Percentiles rank a stretch among this genome's conserved stretches.
These are phyloP conservation scores for Eurois occulta DNA, from an alignment of 2,888 invertebrate genomes.

Conservation along the genomic window DNA sequence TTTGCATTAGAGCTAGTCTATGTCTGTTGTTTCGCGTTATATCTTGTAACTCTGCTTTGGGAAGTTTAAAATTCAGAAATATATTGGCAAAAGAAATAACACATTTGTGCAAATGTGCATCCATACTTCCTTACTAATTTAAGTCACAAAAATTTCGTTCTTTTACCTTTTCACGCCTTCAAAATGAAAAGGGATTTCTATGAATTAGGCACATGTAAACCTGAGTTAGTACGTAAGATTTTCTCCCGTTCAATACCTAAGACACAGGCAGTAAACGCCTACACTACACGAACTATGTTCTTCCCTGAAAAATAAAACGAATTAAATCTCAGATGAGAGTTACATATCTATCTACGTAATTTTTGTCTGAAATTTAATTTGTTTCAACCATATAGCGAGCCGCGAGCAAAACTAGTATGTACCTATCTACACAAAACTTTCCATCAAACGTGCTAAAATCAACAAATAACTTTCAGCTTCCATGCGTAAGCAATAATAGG, in stretches of 20 bases:
- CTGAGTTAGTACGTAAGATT: neutral
- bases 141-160: neutral
- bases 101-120: too few species aligned
- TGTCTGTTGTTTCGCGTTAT: neutral
- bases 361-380: neutral
- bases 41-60: neutral
- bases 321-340: neutral
- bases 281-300: neutral
- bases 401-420: neutral
- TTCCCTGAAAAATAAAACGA: neutral
- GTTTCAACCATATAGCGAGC: neutral
- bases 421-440: neutral
- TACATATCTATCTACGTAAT: neutral
- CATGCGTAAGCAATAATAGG: constrained; percentile 14
- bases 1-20: neutral
- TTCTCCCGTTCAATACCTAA: neutral
- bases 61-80: neutral
- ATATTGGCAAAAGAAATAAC: neutral
- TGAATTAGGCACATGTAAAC: neutral
- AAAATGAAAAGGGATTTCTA: neutral
- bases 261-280: neutral
- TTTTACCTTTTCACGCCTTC: neutral
- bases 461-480: constrained; percentile 9
- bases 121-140: too few species aligned
- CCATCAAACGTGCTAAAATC: neutral